Base-by-base conservation (phyloP, 2,888 invertebrate species). In the Sinohyriopsis cumingii region DNA sequence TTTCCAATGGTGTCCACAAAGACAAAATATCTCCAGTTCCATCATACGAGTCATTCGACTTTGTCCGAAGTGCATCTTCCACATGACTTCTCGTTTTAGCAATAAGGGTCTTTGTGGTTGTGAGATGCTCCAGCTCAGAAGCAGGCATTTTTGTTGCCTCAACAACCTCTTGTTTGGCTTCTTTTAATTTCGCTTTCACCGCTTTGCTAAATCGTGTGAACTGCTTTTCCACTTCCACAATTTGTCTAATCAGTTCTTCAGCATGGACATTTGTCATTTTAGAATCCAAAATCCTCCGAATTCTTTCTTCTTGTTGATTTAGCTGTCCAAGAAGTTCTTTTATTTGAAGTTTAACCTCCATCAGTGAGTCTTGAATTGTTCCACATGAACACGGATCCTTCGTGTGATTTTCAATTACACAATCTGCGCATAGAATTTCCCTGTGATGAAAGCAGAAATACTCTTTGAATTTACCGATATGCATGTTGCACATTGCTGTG, bases 391-490 rank as follows among this genome's bases (percentile, higher is more conserved):
- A 77, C 2, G 77, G 77, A 19, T 71, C 22, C 59, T 68, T 73
- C 2, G 77, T 73, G 53, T 77, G 77, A 9, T 61, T 59, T 33
- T 77, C 77, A 20, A 77, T 71, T 0, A 77, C 77, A 64, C 77
- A 77, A 57, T 77, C 77, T 55, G 77, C 75, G 62, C 77, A 77
- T 6, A 77, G 68, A 20, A 77, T 55, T 57, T 73, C 69, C 33
- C 77, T 61, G 65, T 77, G 77, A 57, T 73, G 71, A 59, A 77
- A 77, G 62, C 77, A 77, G 64, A 75, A 77, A 66, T 77, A 77
- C 66, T 77, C 77, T 56, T 73, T 73, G 60, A 77, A 77, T 63
- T 77, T 77, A 19, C 73, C 68, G 18, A 73, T 77, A 55, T 77
- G 77, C 67, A 60, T 71, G 54, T 75, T 75, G 54, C 77, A 77